A percentile compares a stretch with the other conserved stretches of the same genome.
Evolutionary conservation across 2,888 invertebrate species (phyloP).

Genomic region (Oxycera nigricornis): DNA sequence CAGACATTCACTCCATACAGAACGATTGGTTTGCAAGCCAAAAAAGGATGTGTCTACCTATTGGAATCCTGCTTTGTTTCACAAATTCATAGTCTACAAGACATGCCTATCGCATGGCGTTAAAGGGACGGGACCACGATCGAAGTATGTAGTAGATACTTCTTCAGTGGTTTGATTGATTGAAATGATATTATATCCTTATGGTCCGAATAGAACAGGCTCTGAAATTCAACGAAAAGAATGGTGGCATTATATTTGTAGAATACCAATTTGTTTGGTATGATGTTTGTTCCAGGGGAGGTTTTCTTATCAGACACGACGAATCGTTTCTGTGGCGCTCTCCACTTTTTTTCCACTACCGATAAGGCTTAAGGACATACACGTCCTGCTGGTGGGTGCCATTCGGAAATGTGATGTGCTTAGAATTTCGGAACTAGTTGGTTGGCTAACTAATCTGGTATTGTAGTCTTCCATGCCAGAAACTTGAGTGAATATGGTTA

Average conservation of each 20-base stretch:
- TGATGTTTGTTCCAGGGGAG: slow-evolving; percentile 23
- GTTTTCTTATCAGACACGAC: background rate
- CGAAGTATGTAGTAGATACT: slow-evolving; percentile 8
- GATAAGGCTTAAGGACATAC: background rate
- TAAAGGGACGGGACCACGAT: background rate
- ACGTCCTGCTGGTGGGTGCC: background rate
- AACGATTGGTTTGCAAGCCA: background rate
- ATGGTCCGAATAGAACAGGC: slow-evolving; percentile 6
- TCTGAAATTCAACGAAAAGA: slow-evolving; percentile 3
- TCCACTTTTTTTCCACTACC: no score
- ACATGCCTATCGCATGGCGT: background rate
- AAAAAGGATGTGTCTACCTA: background rate
- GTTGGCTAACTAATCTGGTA: slow-evolving; percentile 12
- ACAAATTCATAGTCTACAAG: background rate
- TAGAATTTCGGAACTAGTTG: slow-evolving; percentile 13
- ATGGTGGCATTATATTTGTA: slow-evolving; percentile 25
- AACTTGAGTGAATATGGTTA: slow-evolving; percentile 6
- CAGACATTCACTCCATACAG: background rate
- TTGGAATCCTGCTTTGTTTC: background rate
- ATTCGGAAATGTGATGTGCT: slow-evolving; percentile 16
- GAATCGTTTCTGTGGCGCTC: background rate
- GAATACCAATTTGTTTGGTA: slow-evolving; percentile 38
- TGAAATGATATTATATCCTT: slow-evolving; percentile 38
- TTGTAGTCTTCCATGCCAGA: background rate
- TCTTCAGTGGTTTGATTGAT: slow-evolving; percentile 32